Conservation (phyloP, 2,797 vertebrate species). For the Malacoctenus gilli region DNA sequence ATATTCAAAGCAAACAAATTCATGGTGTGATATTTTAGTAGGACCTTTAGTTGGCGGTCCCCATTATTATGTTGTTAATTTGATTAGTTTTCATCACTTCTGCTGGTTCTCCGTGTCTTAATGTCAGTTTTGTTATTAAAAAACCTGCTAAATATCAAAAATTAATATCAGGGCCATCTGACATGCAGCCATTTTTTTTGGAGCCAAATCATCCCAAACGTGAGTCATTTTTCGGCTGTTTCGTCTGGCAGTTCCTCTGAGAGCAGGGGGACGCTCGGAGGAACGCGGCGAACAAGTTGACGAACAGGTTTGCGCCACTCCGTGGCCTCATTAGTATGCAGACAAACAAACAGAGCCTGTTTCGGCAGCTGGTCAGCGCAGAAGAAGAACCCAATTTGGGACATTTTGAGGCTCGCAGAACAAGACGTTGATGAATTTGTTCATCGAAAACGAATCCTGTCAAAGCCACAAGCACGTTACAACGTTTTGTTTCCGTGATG, state of each 20-base stretch:
- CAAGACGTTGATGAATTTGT: not conserved
- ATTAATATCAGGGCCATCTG: not conserved
- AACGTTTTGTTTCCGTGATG: no score
- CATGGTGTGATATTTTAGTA: no score
- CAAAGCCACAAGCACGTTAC: no score
- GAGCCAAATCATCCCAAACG: conserved; percentile 9
- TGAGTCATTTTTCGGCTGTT: conserved; percentile 30
- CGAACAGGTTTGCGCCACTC: conserved; percentile 20
- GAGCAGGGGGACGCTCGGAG: conserved; percentile 17
- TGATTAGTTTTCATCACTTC: not conserved
- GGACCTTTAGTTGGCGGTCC: no score
- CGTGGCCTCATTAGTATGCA: conserved; percentile 9
- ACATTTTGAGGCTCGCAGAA: not conserved
- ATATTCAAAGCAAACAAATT: no score
- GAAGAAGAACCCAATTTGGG: not conserved
- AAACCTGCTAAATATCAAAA: no score
- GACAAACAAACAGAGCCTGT: conserved; percentile 11
- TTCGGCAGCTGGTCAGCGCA: not conserved
- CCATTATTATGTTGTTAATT: not conserved
- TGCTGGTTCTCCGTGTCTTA: not conserved
- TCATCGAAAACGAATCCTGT: not conserved
- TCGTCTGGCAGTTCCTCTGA: conserved; percentile 24
- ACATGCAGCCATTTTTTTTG: conserved; percentile 2
- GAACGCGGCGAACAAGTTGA: conserved; percentile 15
- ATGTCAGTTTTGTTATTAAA: not conserved